phyloP scores from a whole-genome alignment of 2,888 invertebrate species.

The Scaptomyza tumidula region DNA sequence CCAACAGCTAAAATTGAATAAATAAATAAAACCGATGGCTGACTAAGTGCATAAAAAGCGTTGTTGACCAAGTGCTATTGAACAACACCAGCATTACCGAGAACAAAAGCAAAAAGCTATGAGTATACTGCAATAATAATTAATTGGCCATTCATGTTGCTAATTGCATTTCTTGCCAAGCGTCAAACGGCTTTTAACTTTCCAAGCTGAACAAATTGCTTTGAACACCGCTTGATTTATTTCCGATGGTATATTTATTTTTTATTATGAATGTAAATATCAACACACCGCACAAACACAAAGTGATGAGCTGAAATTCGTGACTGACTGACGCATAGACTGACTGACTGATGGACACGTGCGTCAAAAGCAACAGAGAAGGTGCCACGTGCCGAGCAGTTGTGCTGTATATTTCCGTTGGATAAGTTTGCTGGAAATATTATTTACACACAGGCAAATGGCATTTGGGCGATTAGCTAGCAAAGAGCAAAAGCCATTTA shows the following conservation, averaged over 20 bases:
- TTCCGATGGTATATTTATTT: constrained; percentile 54
- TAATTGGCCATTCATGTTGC: constrained; percentile 68
- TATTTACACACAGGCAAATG: constrained; percentile 31
- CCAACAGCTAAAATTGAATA: constrained; percentile 33
- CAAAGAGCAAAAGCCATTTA: constrained; percentile 13
- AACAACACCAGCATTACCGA: constrained; percentile 14
- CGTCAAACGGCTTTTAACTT: constrained; percentile 24
- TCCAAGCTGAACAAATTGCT: constrained; percentile 38
- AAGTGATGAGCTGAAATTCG: constrained; percentile 16
- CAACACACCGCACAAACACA: constrained; percentile 26
- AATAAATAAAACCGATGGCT: constrained; percentile 40
- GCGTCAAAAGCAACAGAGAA: constrained; percentile 2
- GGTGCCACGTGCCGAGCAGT: constrained; percentile 11
- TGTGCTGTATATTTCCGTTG: constrained; percentile 10
- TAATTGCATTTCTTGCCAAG: constrained; percentile 61
- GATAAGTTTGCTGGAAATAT: constrained; percentile 32
- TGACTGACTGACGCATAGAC: background rate
- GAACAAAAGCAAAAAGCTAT: constrained; percentile 11
- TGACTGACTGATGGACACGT: constrained; percentile 2
- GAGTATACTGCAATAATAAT: constrained; percentile 29
- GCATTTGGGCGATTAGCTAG: constrained; percentile 9
- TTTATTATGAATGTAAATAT: constrained; percentile 44
- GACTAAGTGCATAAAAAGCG: constrained; percentile 26
- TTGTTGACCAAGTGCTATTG: constrained; percentile 27
- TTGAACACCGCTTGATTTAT: constrained; percentile 52